Base-by-base conservation (phyloP, 2,113 vertebrate species). In the Neomonachus schauinslandi region DNA sequence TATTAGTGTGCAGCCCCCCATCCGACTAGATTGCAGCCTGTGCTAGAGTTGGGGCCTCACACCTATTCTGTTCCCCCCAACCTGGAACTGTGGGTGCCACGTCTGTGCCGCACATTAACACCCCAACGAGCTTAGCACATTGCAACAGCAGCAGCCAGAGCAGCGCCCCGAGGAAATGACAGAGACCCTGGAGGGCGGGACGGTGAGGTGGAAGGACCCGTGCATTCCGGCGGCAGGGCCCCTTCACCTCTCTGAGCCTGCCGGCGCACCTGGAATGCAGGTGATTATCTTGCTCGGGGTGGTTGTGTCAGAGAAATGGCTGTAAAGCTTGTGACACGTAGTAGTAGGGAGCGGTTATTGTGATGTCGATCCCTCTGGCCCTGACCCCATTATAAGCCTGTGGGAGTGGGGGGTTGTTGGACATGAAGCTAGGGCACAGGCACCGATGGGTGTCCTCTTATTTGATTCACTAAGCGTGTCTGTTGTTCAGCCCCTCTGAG, bases 401-500 rank as follows among this genome's bases (percentile, higher is more conserved):
- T 28, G 22, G 79, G 19, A 22, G 8, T 39, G n/a, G 6, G 51
- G 46, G 9, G n/a, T 63, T 57, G 57, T 49, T 59, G 36, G 63
- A 18, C 22, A 9, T 26, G 39, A 65, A 53, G 21, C 22, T 63
- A 21, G 95, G 93, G 89, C 39, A 2, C 1, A 26, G 65, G 72
- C 9, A 18, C 5, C 1, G 15, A 36, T 46, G 69, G 46, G 49
- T n/a, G 36, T 72, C 22, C 2, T 4, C 55, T 57, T 61, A 28
- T 76, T 77, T 87, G 95, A 77, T 88, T 95, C 74, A 42, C 65
- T n/a, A n/a, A 94, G 31, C 5, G 0, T 26, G 55, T 92, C 74
- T 42, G 7, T 71, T 18, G n/a, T 63, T 28, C 14, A 31, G 53
- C 9, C 21, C 26, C 5, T 69, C 42, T 59, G 63, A 81, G 72